Evolutionary conservation across 2,888 invertebrate genomes (phyloP).

Genomic region (Megastigmus dorsalis): DNA sequence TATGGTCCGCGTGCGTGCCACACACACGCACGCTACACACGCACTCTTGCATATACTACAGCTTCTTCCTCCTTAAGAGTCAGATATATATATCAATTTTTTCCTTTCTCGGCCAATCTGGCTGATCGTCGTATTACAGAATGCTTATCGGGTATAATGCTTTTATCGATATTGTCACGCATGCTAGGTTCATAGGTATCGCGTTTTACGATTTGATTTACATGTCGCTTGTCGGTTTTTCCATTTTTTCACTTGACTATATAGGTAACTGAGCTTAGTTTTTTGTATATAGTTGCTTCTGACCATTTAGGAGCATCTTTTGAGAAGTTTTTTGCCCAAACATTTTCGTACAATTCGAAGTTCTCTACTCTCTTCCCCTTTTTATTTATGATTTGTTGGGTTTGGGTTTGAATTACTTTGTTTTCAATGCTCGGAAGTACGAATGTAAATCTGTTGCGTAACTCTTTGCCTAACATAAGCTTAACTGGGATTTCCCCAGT

Average conservation of each 20-base stretch:
- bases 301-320: conserved; percentile 7
- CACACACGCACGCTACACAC: too few species aligned
- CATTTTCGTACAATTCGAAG: conserved; percentile 23
- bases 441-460: conserved; percentile 34
- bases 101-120: too few species aligned
- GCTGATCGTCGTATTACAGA: too few species aligned
- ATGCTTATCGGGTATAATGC: too few species aligned
- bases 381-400: conserved; percentile 25
- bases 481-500: conserved; percentile 33
- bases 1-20: too few species aligned
- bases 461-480: conserved; percentile 34
- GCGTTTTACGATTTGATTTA: conserved; percentile 17
- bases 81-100: too few species aligned
- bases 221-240: conserved; percentile 26
- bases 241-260: conserved; percentile 15
- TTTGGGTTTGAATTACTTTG: background rate
- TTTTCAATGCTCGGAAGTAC: conserved; percentile 16
- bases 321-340: conserved; percentile 44
- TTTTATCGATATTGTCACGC: too few species aligned
- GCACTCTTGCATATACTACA: too few species aligned
- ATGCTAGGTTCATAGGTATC: too few species aligned
- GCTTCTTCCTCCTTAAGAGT: too few species aligned
- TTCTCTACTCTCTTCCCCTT: conserved; percentile 30
- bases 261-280: conserved; percentile 46
- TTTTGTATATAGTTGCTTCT: conserved; percentile 23